Conservation (phyloP, 2,888 invertebrate species). For the Conus canariensis region DNA sequence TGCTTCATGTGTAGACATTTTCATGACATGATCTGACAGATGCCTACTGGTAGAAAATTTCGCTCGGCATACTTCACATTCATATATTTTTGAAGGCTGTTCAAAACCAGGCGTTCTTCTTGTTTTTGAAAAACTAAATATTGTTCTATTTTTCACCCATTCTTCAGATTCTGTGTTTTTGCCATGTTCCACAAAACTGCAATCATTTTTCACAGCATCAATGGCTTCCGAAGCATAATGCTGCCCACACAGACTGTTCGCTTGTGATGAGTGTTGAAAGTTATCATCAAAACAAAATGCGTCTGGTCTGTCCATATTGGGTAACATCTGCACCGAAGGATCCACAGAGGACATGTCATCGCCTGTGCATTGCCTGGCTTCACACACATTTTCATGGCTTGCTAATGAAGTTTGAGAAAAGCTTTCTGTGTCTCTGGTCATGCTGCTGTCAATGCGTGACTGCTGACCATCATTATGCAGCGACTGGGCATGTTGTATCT, state of each 20-base stretch:
- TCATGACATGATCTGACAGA: not conserved
- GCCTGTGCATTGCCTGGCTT: not conserved
- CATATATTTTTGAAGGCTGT: constrained; percentile 6
- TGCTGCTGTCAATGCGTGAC: not conserved
- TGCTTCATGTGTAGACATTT: not conserved
- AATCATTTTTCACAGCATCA: not conserved
- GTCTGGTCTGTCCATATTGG: not conserved
- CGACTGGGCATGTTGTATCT: not conserved
- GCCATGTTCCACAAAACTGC: not conserved
- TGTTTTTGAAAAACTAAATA: not conserved
- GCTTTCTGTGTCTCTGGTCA: not conserved
- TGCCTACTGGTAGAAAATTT: constrained; percentile 1
- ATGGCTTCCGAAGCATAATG: not conserved
- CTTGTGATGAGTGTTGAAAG: not conserved
- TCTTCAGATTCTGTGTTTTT: constrained; percentile 7
- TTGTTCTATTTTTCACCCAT: constrained; percentile 15
- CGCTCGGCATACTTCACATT: constrained; percentile 9
- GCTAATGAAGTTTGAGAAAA: not conserved
- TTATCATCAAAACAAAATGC: not conserved
- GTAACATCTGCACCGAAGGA: not conserved
- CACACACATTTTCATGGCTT: not conserved
- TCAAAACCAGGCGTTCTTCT: not conserved
- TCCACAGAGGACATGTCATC: too few relatives aligned
- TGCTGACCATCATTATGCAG: not conserved
- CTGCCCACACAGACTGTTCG: not conserved